Conservation (phyloP, 2,888 invertebrate species). For the Plebejus argus region DNA sequence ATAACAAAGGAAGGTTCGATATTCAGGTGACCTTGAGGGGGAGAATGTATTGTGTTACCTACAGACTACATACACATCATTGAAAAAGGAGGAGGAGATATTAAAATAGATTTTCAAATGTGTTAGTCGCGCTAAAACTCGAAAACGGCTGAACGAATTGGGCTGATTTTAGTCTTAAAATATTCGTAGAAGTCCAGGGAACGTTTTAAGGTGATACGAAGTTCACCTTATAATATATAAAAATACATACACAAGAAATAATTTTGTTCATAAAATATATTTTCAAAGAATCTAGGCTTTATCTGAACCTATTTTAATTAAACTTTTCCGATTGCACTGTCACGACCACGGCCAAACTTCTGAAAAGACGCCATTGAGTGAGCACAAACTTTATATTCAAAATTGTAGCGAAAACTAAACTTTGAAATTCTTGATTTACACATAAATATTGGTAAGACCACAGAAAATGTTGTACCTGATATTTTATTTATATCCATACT, state of each 20-base stretch:
- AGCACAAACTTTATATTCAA: background rate
- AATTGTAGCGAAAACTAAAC: background rate
- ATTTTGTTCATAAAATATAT: background rate
- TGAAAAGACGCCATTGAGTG: background rate
- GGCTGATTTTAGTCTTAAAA: too few species aligned
- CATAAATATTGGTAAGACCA: background rate
- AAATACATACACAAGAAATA: too few species aligned
- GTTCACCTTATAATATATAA: too few species aligned
- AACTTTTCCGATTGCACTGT: conserved; percentile 12
- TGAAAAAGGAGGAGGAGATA: too few species aligned
- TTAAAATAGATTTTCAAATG: too few species aligned
- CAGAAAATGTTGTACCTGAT: background rate
- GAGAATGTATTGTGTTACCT: background rate
- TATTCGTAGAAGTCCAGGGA: too few species aligned
- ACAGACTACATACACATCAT: too few species aligned
- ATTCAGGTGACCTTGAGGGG: background rate
- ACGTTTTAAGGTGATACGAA: too few species aligned
- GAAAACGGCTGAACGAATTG: too few species aligned
- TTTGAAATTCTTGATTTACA: background rate
- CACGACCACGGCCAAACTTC: background rate
- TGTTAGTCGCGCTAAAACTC: too few species aligned
- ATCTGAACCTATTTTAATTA: background rate
- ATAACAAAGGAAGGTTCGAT: background rate
- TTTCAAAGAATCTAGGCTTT: background rate
- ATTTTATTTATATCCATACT: background rate